Percentiles rank a stretch among this genome's conserved stretches.
phyloP scores from a whole-genome alignment of 2,888 invertebrate genomes.

The Allolobophora icterica region DNA sequence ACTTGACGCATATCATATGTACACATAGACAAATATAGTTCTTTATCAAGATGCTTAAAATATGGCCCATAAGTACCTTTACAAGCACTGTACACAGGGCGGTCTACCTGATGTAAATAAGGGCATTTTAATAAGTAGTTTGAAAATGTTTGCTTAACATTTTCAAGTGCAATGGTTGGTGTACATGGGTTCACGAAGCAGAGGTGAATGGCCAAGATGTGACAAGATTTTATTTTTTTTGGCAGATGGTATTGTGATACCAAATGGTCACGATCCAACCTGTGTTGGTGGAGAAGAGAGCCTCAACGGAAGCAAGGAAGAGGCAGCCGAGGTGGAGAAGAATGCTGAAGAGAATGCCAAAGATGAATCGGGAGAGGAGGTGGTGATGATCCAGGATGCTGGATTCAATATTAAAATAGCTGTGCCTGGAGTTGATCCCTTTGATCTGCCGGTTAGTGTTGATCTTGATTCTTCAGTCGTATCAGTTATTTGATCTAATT shows the following conservation, averaged over 20 bases:
- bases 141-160: neutral
- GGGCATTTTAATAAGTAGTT: neutral
- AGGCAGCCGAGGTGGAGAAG: neutral
- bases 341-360: conserved; percentile 9
- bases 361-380: conserved; percentile 34
- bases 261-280: conserved; percentile 19
- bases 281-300: neutral
- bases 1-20: too few relatives aligned
- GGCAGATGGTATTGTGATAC: neutral
- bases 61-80: neutral
- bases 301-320: neutral
- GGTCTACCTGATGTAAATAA: neutral
- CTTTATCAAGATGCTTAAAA: neutral
- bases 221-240: neutral
- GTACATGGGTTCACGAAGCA: neutral
- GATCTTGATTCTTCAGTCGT: neutral
- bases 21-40: too few relatives aligned
- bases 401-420: conserved; percentile 83
- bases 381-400: conserved; percentile 62
- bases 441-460: conserved; percentile 83
- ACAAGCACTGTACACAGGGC: too few relatives aligned
- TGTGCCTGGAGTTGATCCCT: conserved; percentile 86
- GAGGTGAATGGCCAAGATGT: neutral
- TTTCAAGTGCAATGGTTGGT: neutral
- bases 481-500: neutral